Conservation (phyloP, 2,797 vertebrate species). For the Falco novaeseelandiae region DNA sequence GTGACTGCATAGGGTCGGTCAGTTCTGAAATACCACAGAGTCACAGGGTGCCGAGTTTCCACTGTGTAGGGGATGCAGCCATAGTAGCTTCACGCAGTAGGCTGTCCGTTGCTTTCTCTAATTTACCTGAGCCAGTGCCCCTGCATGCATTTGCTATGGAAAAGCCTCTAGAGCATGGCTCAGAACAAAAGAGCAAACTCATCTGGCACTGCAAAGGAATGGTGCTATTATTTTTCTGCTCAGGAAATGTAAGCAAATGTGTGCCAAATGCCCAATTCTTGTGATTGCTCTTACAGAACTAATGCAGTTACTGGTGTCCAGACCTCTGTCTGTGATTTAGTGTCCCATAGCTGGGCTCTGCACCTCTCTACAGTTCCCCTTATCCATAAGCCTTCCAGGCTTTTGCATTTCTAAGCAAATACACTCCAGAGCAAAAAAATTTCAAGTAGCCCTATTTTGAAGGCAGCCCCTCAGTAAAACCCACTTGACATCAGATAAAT, state of each 20-base stretch:
- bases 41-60: rapidly evolving
- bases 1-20: neutral
- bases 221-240: neutral
- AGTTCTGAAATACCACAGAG: neutral
- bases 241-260: neutral
- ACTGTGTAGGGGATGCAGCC: rapidly evolving
- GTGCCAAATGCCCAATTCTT: neutral
- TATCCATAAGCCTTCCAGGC: neutral
- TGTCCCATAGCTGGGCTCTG: neutral
- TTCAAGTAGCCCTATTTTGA: slow-evolving; percentile 19
- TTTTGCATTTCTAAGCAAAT: slow-evolving; percentile 40
- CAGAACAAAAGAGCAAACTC: neutral
- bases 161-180: neutral
- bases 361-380: neutral
- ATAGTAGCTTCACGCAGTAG: neutral
- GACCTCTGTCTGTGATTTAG: neutral
- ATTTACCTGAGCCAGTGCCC: neutral
- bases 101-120: neutral
- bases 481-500: neutral
- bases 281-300: neutral
- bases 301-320: neutral
- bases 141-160: neutral
- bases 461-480: neutral
- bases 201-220: neutral
- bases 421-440: slow-evolving; percentile 16